Conservation (phyloP, 2,888 invertebrate genomes). For the Tromatobia lineatoria region DNA sequence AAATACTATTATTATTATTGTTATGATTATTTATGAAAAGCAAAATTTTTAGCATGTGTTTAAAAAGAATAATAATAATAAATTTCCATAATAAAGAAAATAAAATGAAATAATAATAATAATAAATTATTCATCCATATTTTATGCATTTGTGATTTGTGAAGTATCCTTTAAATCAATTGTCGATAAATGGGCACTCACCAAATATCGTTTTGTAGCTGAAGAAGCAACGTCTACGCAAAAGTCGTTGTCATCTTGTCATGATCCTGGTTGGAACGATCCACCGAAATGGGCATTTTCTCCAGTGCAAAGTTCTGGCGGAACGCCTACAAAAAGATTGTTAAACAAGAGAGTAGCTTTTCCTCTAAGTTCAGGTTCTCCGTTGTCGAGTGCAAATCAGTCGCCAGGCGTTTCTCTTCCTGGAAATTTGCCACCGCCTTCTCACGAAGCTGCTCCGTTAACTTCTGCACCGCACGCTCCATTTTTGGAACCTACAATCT, state of each 20-base stretch:
- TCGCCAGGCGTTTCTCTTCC: constrained; percentile 41
- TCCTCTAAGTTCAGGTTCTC: constrained; percentile 76
- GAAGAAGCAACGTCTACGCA: constrained; percentile 76
- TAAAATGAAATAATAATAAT: too few relatives aligned
- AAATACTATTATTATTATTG: background rate
- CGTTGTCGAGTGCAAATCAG: constrained; percentile 25
- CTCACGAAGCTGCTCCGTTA: constrained; percentile 62
- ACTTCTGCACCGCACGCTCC: constrained; percentile 78
- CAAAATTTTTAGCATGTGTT: too few relatives aligned
- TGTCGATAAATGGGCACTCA: too few relatives aligned
- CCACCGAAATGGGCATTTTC: constrained; percentile 82
- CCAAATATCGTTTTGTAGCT: constrained; percentile 22
- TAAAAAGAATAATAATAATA: too few relatives aligned
- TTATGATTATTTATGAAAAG: too few relatives aligned
- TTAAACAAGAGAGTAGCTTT: constrained; percentile 83
- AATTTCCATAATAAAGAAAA: too few relatives aligned
- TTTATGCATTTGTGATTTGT: too few relatives aligned
- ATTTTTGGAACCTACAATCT: constrained; percentile 69
- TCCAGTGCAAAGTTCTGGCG: constrained; percentile 42
- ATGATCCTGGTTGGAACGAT: constrained; percentile 84
- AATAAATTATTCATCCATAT: too few relatives aligned
- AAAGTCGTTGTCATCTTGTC: constrained; percentile 77
- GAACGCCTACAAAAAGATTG: constrained; percentile 78
- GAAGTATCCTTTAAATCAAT: too few relatives aligned
- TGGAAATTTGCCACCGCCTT: constrained; percentile 74